phyloP scores from a whole-genome alignment of 2,888 invertebrate species.

The Amblyjoppa fuscipennis region DNA sequence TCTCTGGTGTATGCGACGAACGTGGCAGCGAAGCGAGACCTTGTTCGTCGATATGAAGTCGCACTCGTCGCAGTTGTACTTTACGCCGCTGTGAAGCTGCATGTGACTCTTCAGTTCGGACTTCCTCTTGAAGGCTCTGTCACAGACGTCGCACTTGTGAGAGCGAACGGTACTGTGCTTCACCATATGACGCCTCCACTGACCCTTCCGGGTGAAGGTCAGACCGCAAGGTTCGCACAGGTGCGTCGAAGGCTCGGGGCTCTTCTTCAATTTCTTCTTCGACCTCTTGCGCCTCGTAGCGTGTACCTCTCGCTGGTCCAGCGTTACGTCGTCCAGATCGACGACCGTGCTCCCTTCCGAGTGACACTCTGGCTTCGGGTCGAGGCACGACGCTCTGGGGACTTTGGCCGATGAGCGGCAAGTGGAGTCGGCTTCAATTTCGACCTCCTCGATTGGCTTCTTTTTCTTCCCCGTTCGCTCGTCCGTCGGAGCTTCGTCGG shows the following conservation, averaged over 20 bases:
- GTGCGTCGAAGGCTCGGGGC: background rate
- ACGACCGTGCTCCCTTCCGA: background rate
- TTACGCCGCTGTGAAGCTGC: conserved; percentile 78
- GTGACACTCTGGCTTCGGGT: background rate
- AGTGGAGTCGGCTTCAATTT: background rate
- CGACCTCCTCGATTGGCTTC: background rate
- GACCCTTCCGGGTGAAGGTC: conserved; percentile 78
- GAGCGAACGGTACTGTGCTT: conserved; percentile 81
- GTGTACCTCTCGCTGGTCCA: background rate
- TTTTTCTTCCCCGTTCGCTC: background rate
- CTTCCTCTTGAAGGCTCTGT: conserved; percentile 79
- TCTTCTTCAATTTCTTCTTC: background rate
- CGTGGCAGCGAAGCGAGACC: conserved; percentile 70
- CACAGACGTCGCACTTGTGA: conserved; percentile 78
- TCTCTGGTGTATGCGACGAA: conserved; percentile 77
- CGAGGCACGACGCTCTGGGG: background rate
- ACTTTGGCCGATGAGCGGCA: background rate
- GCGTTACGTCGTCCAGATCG: background rate
- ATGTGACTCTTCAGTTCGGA: conserved; percentile 78
- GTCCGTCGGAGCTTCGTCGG: background rate
- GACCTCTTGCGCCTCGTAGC: background rate
- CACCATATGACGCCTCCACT: conserved; percentile 78
- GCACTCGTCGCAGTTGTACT: conserved; percentile 78
- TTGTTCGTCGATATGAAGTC: conserved; percentile 80
- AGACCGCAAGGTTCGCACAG: conserved; percentile 78